Conservation (phyloP, 2,888 invertebrate species). For the Zootermopsis nevadensis region DNA sequence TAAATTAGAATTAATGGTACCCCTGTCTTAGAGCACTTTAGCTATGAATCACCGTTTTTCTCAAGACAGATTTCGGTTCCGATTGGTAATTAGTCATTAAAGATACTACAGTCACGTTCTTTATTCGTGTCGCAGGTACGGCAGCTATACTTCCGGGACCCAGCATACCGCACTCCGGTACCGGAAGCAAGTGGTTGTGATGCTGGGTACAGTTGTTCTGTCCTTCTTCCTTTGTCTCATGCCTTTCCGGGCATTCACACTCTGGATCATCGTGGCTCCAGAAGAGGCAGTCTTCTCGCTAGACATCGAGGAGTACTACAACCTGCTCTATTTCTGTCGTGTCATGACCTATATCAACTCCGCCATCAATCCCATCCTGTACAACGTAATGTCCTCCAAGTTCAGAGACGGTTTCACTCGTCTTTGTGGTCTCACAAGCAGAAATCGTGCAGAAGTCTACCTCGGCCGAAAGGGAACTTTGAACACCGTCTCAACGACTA, state of each 20-base stretch:
- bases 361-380: conserved; percentile 90
- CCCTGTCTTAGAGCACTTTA: no score
- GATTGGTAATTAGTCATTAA: no score
- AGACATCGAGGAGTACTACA: conserved; percentile 85
- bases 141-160: conserved; percentile 50
- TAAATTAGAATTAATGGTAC: no score
- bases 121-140: conserved; percentile 47
- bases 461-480: conserved; percentile 76
- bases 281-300: conserved; percentile 71
- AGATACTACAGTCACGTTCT: no score
- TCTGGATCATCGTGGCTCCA: conserved; percentile 86
- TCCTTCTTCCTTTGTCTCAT: conserved; percentile 92
- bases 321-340: conserved; percentile 85
- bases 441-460: conserved; percentile 58
- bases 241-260: conserved; percentile 87
- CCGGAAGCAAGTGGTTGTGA: conserved; percentile 79
- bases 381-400: conserved; percentile 92
- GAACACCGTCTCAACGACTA: conserved; percentile 69
- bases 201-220: conserved; percentile 89
- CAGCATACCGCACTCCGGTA: conserved; percentile 54
- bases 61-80: no score
- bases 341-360: conserved; percentile 92
- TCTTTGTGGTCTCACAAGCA: conserved; percentile 66
- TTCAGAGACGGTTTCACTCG: conserved; percentile 85
- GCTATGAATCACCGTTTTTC: no score